Base-by-base conservation (phyloP, 2,888 invertebrate species). In the Desoria tigrina region DNA sequence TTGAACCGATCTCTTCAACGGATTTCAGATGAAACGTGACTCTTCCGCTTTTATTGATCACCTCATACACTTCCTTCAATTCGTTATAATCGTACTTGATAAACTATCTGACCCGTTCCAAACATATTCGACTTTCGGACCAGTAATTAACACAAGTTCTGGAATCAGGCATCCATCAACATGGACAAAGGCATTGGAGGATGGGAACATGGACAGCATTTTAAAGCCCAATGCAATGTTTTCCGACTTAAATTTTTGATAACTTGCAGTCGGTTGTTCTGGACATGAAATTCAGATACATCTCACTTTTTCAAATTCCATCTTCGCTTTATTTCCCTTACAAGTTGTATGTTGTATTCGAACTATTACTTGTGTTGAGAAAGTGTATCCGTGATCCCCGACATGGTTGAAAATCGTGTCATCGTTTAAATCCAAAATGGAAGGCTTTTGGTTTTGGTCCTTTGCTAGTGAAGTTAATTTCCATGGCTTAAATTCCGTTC, bases 391-490 rank as follows among this genome's bases (percentile, higher is more conserved):
- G 66, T 78, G 85, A 60, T 89, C 82, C 0, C 93, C 94, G 81
- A 94, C 91, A 42, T 96, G 82, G 82, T 96, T 96, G 68, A 94
- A 87, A 58, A 92, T 90, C 92, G 94, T 94, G 78, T 96, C 92
- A 65, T 88, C 87, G 82, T 96, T 90, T 77, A 88, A 92, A 80
- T 96, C 95, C 73, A 92, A 82, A 0, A 89, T 88, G 61, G 92
- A 80, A 26, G 94, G 93, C 77, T 94, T 73, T 42, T 72, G 69
- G 2, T 9, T 7, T 6, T 9, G 53, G 26, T 11, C 9, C 39
- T 53, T 26, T 16, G 6, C 26, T 26, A n/a, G n/a, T n/a, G n/a
- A n/a, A n/a, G n/a, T n/a, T n/a, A n/a, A n/a, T n/a, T n/a, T n/a
- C n/a, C n/a, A n/a, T n/a, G n/a, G n/a, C n/a, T n/a, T n/a, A n/a